Evolutionary conservation across 2,797 vertebrate genomes (phyloP).

Genomic region (Pampus argenteus): DNA sequence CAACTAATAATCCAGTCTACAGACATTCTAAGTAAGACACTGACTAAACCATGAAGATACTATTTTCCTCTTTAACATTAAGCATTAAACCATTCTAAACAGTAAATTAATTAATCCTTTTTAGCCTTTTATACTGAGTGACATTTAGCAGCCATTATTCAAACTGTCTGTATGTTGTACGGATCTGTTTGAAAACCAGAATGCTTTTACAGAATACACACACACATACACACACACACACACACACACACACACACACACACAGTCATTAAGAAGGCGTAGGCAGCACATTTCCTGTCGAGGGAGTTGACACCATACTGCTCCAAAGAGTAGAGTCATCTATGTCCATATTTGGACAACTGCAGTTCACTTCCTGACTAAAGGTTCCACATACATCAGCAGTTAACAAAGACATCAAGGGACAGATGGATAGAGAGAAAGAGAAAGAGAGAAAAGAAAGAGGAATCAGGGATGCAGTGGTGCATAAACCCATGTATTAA

Average conservation of each 20-base stretch:
- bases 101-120: not conserved
- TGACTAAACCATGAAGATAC: not conserved
- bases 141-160: constrained; percentile 11
- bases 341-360: constrained; percentile 45
- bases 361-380: constrained; percentile 44
- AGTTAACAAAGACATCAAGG: constrained; percentile 48
- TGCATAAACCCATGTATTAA: not conserved
- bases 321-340: constrained; percentile 57
- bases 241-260: constrained; percentile 11
- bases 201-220: constrained; percentile 5
- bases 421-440: constrained; percentile 32
- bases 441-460: constrained; percentile 3
- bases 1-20: constrained; percentile 7
- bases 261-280: constrained; percentile 51
- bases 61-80: not conserved
- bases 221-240: constrained; percentile 25
- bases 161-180: constrained; percentile 7
- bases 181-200: not conserved
- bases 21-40: not conserved
- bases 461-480: constrained; percentile 5
- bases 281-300: constrained; percentile 59
- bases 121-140: constrained; percentile 3
- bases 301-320: constrained; percentile 60
- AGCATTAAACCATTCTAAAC: not conserved
- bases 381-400: constrained; percentile 62